Evolutionary conservation across 2,113 vertebrate genomes (phyloP).

Genomic region (Pachypanchax playfairii): DNA sequence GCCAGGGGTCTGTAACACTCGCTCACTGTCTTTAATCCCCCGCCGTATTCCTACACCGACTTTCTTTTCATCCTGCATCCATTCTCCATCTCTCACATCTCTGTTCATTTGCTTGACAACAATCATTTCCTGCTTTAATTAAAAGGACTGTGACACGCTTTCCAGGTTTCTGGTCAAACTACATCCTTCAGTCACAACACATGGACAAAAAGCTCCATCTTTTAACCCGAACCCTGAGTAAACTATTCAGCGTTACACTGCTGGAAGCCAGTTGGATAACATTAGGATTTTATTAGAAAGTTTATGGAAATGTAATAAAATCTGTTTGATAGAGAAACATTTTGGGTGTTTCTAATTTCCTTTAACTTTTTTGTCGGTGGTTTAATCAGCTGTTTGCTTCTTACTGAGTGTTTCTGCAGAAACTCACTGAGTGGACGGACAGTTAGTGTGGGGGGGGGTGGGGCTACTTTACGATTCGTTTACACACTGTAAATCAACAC

Average conservation of each 20-base stretch:
- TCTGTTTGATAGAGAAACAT: background rate
- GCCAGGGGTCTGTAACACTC: constrained; percentile 70
- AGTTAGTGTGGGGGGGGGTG: background rate
- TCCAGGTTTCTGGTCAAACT: constrained; percentile 18
- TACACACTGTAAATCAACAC: background rate
- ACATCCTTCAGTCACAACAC: constrained; percentile 6
- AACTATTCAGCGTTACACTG: constrained; percentile 27
- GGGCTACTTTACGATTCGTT: background rate
- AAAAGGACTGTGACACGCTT: constrained; percentile 42
- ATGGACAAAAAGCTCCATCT: background rate
- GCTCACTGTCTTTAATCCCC: constrained; percentile 72
- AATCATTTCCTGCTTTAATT: constrained; percentile 60
- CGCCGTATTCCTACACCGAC: constrained; percentile 49
- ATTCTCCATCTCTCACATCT: constrained; percentile 46
- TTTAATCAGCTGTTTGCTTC: background rate
- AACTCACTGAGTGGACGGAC: too few species aligned
- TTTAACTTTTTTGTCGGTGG: background rate
- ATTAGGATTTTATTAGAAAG: too few species aligned
- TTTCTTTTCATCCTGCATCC: constrained; percentile 55
- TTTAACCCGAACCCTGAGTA: constrained; percentile 20
- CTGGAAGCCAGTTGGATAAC: too few species aligned
- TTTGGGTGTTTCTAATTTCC: background rate
- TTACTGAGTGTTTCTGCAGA: too few species aligned
- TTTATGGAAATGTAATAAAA: background rate
- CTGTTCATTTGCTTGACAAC: constrained; percentile 56